Conservation (phyloP, 2,113 vertebrate species). For the Misgurnus mizolepis region DNA sequence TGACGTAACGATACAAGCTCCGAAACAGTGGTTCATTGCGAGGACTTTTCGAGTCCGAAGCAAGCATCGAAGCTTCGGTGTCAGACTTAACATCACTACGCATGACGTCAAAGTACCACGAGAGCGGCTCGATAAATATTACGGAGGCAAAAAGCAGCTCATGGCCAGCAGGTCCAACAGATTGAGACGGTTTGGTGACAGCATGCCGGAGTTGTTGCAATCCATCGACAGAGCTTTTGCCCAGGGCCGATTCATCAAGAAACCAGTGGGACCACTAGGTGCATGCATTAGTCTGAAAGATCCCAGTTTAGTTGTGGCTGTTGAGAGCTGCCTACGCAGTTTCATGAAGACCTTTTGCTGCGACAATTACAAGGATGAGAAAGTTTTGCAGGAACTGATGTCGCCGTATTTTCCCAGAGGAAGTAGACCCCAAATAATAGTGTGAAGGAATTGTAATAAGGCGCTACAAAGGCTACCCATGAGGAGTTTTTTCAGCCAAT, state of each 20-base stretch:
- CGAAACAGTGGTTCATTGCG: too few species aligned
- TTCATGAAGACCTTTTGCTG: constrained; percentile 82
- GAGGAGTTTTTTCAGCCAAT: too few species aligned
- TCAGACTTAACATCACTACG: too few species aligned
- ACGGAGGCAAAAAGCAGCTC: constrained; percentile 78
- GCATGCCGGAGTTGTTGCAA: constrained; percentile 77
- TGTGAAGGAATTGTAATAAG: too few species aligned
- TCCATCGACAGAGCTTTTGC: constrained; percentile 71
- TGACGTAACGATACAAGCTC: too few species aligned
- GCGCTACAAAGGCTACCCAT: too few species aligned
- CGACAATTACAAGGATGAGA: constrained; percentile 80
- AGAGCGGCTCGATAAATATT: too few species aligned
- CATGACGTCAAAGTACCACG: too few species aligned
- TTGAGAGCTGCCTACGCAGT: constrained; percentile 79
- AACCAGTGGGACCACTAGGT: constrained; percentile 82
- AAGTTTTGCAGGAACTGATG: constrained; percentile 76
- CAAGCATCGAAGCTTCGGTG: too few species aligned
- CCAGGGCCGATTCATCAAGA: constrained; percentile 70
- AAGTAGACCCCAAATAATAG: constrained; percentile 79
- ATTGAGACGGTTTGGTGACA: constrained; percentile 78
- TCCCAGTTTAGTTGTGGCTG: constrained; percentile 76
- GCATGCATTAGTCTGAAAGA: constrained; percentile 80
- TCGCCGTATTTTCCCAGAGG: constrained; percentile 63
- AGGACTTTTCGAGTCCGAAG: too few species aligned
- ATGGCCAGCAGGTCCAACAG: constrained; percentile 80